A percentile compares a stretch with the other conserved stretches of the same genome.
phyloP scores from a whole-genome alignment of 2,113 vertebrate genomes.

The Accipiter virgatus region DNA sequence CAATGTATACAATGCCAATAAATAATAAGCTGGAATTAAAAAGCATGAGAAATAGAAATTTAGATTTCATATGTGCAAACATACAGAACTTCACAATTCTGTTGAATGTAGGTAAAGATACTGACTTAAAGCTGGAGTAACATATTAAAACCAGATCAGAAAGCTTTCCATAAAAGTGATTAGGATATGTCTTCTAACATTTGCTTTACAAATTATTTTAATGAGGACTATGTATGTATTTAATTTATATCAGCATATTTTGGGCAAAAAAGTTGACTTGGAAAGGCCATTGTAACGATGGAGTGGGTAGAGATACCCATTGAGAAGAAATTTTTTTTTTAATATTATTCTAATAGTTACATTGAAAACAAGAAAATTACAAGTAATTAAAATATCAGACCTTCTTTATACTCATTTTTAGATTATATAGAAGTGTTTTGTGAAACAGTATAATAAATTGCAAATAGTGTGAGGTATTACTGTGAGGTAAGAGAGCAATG shows the following conservation, averaged over 20 bases:
- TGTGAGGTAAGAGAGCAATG: neutral
- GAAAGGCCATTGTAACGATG: neutral
- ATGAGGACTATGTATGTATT: neutral
- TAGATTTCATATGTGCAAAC: neutral
- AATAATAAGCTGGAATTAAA: neutral
- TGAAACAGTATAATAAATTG: neutral
- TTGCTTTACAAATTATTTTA: neutral
- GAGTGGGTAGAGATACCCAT: neutral
- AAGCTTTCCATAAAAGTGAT: neutral
- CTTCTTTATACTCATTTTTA: neutral
- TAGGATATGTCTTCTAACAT: neutral
- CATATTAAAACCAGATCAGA: neutral
- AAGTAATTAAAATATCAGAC: neutral
- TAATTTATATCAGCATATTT: neutral
- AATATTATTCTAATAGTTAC: neutral
- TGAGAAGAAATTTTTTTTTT: neutral
- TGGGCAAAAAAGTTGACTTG: neutral
- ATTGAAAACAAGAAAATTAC: neutral
- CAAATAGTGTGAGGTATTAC: neutral
- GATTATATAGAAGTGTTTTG: neutral
- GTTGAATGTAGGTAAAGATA: neutral
- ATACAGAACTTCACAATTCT: neutral
- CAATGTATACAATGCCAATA: fast-evolving
- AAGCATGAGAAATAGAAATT: neutral
- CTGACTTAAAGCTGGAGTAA: neutral